Conservation (phyloP, 2,888 invertebrate genomes). For the Drosophila pseudotalamancana region DNA sequence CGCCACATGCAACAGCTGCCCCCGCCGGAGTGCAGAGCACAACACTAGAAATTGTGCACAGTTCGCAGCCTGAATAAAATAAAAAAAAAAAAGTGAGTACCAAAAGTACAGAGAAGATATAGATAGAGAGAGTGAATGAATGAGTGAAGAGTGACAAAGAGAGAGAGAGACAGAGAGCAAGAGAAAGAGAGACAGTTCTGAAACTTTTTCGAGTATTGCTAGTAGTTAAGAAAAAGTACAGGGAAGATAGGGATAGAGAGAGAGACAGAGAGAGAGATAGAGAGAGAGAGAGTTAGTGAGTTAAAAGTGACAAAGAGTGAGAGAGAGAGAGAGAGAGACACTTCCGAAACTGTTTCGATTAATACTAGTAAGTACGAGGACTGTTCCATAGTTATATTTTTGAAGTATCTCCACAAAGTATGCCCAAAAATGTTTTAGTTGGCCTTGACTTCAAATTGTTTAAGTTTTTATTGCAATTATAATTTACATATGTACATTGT, state of each 20-base stretch:
- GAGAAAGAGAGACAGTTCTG: no score
- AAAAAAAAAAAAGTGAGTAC: conserved; percentile 2
- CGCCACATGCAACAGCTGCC: conserved; percentile 26
- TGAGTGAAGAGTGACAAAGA: no score
- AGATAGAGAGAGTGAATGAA: not conserved
- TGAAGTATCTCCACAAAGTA: not conserved
- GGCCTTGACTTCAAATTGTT: not conserved
- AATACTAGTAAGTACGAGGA: not conserved
- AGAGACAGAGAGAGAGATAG: not conserved
- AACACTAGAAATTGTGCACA: conserved; percentile 1
- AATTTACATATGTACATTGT: not conserved
- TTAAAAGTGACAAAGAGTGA: no score
- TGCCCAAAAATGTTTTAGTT: not conserved
- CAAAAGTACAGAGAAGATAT: not conserved
- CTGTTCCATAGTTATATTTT: not conserved
- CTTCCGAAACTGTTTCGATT: not conserved
- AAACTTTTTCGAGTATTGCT: not conserved
- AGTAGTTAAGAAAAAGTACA: not conserved
- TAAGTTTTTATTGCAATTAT: not conserved
- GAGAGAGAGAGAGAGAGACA: no score
- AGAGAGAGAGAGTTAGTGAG: not conserved
- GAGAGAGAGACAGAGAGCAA: not conserved
- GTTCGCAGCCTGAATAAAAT: not conserved
- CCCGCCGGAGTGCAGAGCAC: conserved; percentile 2
- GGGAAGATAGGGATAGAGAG: not conserved